These are phyloP conservation scores for Erpobdella octoculata DNA, from an alignment of 2,888 invertebrate genomes.

Conservation along the genomic window DNA sequence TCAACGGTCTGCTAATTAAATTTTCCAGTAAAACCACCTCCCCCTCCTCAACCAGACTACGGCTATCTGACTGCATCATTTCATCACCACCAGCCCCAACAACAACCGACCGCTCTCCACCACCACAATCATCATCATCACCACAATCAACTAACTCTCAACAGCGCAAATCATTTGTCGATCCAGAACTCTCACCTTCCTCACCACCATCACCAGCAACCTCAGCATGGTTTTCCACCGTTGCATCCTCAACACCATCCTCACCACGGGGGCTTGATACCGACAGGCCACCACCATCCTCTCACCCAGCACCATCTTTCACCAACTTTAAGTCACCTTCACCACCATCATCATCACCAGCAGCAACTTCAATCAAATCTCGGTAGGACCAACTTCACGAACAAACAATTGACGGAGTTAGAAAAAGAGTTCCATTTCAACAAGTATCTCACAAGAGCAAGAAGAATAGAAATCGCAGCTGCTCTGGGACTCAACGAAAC, in stretches of 20 bases:
- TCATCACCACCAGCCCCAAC: neutral
- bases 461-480: constrained; percentile 94
- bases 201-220: constrained; percentile 10
- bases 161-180: neutral
- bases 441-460: constrained; percentile 90
- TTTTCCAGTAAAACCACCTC: neutral
- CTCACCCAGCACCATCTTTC: constrained; percentile 1
- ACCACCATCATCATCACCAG: constrained; percentile 7
- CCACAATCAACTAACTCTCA: constrained; percentile 2
- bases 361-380: constrained; percentile 39
- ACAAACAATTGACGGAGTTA: constrained; percentile 94
- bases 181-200: constrained; percentile 8
- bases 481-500: constrained; percentile 78
- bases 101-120: neutral
- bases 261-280: constrained; percentile 9
- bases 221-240: neutral
- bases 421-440: constrained; percentile 99
- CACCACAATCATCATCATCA: constrained; percentile 8
- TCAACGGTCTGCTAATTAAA: too few species aligned
- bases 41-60: neutral
- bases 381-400: constrained; percentile 95
- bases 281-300: neutral
- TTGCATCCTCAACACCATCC: neutral
- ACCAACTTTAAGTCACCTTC: neutral
- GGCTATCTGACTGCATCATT: neutral